Evolutionary conservation across 1,140 invertebrate genomes (phyloP).

Genomic region (Drosophila grimshawi): DNA sequence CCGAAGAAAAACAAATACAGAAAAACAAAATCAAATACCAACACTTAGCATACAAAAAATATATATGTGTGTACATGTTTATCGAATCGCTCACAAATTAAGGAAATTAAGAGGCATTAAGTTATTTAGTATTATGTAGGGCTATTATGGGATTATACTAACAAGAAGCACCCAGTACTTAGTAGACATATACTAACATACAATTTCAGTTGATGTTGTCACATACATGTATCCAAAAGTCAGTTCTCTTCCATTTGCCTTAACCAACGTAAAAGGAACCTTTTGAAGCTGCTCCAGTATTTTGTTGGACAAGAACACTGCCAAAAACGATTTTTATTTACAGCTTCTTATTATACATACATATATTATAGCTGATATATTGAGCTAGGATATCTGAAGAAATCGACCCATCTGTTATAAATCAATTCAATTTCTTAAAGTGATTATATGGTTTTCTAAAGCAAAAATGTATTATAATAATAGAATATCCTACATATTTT

Average conservation of each 20-base stretch:
- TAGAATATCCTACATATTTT: neutral
- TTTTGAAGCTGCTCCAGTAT: conserved; percentile 1
- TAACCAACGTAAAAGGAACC: conserved; percentile 3
- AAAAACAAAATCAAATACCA: conserved; percentile 27
- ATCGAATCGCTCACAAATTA: conserved; percentile 14
- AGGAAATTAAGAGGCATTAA: conserved; percentile 8
- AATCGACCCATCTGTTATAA: too few relatives aligned
- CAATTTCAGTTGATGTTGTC: neutral
- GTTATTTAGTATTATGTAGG: conserved; percentile 8
- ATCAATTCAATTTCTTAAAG: too few relatives aligned
- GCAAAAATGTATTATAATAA: neutral
- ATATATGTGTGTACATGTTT: conserved; percentile 21
- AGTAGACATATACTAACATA: neutral
- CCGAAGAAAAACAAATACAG: conserved; percentile 36
- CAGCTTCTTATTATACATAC: neutral
- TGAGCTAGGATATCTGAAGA: too few relatives aligned
- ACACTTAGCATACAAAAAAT: conserved; percentile 16
- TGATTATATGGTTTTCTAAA: too few relatives aligned
- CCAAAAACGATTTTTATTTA: conserved; percentile 24
- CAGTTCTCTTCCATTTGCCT: conserved; percentile 10
- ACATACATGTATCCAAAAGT: neutral
- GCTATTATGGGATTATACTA: neutral
- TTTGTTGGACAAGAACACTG: conserved; percentile 24
- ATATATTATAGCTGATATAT: too few relatives aligned
- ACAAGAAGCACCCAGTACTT: neutral